Evolutionary conservation across 2,113 vertebrate species (phyloP).

Genomic region (Stictonetta naevosa): DNA sequence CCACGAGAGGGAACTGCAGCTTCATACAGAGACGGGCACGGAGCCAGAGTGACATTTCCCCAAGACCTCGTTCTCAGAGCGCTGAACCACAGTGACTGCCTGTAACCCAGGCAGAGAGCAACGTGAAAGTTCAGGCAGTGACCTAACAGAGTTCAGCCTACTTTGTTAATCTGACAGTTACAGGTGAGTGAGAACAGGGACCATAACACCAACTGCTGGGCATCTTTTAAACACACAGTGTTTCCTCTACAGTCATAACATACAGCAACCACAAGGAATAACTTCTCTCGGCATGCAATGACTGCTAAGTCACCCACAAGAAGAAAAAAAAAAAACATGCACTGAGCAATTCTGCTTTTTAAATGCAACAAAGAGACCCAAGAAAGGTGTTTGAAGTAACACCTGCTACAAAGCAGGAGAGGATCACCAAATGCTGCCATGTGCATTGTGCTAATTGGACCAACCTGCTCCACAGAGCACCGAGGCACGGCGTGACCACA

Average conservation of each 20-base stretch:
- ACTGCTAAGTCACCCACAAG: not conserved
- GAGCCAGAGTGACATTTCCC: not conserved
- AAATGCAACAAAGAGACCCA: not conserved
- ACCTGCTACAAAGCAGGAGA: not conserved
- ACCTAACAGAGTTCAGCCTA: not conserved
- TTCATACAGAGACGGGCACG: not conserved
- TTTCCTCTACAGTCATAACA: not conserved
- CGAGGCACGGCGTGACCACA: not conserved
- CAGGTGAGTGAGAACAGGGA: not conserved
- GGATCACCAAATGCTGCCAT: not conserved
- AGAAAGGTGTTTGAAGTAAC: not conserved
- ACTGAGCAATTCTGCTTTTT: not conserved
- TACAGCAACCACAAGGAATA: not conserved
- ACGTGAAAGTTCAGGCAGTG: not conserved
- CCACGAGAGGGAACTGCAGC: conserved; percentile 1
- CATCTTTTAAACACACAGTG: not conserved
- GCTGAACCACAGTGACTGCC: not conserved
- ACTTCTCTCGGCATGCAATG: not conserved
- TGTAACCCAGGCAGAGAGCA: not conserved
- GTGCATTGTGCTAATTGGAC: not conserved
- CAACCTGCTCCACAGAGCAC: not conserved
- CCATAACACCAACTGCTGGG: not conserved
- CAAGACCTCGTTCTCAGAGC: not conserved
- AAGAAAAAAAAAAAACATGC: not conserved
- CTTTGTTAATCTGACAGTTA: not conserved